Evolutionary conservation across 2,113 vertebrate species (phyloP).

Genomic region (Microcebus jonahi): DNA sequence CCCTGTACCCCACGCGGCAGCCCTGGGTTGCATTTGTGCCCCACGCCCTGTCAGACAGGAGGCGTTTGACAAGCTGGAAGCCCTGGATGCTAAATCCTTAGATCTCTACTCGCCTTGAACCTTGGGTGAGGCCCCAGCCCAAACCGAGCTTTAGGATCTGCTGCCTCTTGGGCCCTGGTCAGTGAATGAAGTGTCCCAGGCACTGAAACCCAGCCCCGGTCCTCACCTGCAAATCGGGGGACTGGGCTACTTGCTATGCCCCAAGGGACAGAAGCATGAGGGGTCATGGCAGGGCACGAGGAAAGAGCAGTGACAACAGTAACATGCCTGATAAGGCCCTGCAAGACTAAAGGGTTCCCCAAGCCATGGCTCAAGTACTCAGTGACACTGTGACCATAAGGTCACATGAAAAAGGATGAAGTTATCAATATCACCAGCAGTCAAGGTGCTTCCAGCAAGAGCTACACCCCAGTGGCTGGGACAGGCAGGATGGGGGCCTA

Average conservation of each 20-base stretch:
- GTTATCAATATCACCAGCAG: neutral
- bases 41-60: neutral
- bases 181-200: neutral
- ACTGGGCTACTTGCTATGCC: neutral
- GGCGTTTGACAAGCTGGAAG: neutral
- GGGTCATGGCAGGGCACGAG: neutral
- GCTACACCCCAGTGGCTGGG: fast-evolving
- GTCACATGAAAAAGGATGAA: neutral
- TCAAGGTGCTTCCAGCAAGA: neutral
- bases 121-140: neutral
- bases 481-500: too few relatives aligned
- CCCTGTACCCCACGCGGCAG: neutral
- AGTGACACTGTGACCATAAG: too few relatives aligned
- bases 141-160: neutral
- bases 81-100: neutral
- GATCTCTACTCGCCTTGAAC: neutral
- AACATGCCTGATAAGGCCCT: neutral
- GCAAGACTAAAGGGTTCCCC: neutral
- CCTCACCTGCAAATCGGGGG: neutral
- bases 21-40: neutral
- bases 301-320: neutral
- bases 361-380: neutral
- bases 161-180: neutral
- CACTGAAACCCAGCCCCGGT: neutral
- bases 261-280: neutral